These are phyloP conservation scores for Liasis olivaceus DNA, from an alignment of 2,797 vertebrate species.

Conservation along the genomic window DNA sequence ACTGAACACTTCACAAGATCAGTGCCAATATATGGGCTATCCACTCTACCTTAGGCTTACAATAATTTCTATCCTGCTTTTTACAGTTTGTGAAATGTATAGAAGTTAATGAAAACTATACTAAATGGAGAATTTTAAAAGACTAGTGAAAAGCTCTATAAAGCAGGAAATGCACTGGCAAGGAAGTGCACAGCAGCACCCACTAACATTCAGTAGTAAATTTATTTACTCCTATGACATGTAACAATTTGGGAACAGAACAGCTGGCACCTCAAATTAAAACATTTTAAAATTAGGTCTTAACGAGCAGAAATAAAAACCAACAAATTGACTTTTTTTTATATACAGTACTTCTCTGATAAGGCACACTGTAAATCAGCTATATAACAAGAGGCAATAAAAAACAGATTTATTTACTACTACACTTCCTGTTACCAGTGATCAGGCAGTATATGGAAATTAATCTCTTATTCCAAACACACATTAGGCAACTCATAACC, in stretches of 20 bases:
- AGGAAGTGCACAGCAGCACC: background rate
- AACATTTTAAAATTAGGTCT: slow-evolving; percentile 69
- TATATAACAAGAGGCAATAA: slow-evolving; percentile 62
- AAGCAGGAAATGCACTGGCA: background rate
- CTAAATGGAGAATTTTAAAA: background rate
- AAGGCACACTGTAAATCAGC: slow-evolving; percentile 66
- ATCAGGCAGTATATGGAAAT: slow-evolving; percentile 37
- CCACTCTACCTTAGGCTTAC: background rate
- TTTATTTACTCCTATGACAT: slow-evolving; percentile 63
- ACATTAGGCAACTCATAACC: background rate
- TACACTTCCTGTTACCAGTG: background rate
- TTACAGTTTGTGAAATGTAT: background rate
- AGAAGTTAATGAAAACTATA: background rate
- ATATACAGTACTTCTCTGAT: slow-evolving; percentile 61
- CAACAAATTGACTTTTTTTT: slow-evolving; percentile 68
- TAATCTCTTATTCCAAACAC: background rate
- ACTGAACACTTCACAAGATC: background rate
- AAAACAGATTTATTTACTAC: slow-evolving; percentile 58
- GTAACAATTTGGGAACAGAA: slow-evolving; percentile 55
- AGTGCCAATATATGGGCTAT: background rate
- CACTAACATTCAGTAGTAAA: slow-evolving; percentile 40
- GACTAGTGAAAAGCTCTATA: background rate
- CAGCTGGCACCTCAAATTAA: slow-evolving; percentile 74
- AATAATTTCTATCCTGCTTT: background rate
- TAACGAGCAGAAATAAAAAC: slow-evolving; percentile 70